These are phyloP conservation scores for Pontoporia blainvillei DNA, from an alignment of 2,113 vertebrate species.

Conservation along the genomic window DNA sequence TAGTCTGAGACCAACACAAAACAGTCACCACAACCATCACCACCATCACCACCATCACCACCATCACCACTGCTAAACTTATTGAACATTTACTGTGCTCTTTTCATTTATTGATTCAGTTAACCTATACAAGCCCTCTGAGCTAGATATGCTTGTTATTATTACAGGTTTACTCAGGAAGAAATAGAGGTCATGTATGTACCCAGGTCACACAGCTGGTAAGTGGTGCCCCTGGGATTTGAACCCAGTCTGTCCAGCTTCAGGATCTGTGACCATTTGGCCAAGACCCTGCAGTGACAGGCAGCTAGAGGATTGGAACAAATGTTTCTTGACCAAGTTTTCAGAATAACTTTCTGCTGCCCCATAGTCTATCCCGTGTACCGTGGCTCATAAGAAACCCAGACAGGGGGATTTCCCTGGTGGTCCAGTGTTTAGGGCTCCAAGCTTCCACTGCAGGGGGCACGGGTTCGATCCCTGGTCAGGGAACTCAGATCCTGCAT, in stretches of 20 bases:
- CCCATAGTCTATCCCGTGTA: accelerated
- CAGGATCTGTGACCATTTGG: not conserved
- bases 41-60: accelerated
- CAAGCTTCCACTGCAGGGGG: too few species aligned
- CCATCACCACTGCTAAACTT: not conserved
- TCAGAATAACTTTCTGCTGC: not conserved
- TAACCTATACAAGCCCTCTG: not conserved
- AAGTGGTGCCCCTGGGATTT: not conserved
- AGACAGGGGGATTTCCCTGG: not conserved
- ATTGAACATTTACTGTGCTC: not conserved
- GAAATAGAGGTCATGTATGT: not conserved
- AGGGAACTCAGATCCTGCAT: too few species aligned
- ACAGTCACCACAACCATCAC: too few species aligned
- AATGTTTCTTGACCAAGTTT: not conserved
- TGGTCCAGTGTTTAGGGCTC: too few species aligned
- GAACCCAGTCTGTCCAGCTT: not conserved
- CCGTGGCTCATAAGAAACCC: not conserved
- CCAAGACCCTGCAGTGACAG: not conserved
- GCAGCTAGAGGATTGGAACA: not conserved
- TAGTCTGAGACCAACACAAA: not conserved
- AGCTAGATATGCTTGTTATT: not conserved
- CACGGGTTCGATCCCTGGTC: too few species aligned
- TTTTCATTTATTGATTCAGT: too few species aligned
- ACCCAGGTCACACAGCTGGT: not conserved
- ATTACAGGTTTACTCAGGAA: not conserved